Conservation (phyloP, 2,888 invertebrate species). For the Cacoxenus indagator region DNA sequence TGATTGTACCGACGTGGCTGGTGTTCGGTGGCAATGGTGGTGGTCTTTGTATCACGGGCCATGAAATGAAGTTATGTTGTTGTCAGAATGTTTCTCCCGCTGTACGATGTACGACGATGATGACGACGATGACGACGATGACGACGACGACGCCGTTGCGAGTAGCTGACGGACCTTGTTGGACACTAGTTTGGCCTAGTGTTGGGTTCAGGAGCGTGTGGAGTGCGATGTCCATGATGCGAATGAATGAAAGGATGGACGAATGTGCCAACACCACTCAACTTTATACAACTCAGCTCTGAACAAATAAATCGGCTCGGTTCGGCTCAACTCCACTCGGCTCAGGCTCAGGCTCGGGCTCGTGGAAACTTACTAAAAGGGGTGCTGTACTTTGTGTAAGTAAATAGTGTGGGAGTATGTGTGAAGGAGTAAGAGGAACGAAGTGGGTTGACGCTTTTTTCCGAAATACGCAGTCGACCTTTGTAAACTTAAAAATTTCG, state of each 20-base stretch:
- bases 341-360: too few species aligned
- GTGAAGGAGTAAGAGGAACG: background rate
- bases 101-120: constrained; percentile 33
- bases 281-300: background rate
- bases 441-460: constrained; percentile 20
- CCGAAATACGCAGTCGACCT: constrained; percentile 51
- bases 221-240: background rate
- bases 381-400: too few species aligned
- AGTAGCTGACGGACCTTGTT: background rate
- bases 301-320: too few species aligned
- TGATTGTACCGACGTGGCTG: constrained; percentile 13
- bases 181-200: background rate
- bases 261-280: background rate
- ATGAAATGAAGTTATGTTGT: constrained; percentile 53
- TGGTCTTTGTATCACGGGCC: constrained; percentile 49
- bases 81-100: background rate
- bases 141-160: constrained; percentile 29
- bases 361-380: too few species aligned
- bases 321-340: too few species aligned
- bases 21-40: constrained; percentile 27
- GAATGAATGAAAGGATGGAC: background rate
- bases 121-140: constrained; percentile 38
- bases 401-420: too few species aligned
- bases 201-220: background rate
- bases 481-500: constrained; percentile 51